Conservation (phyloP, 2,113 vertebrate species). For the Saccopteryx bilineata region DNA sequence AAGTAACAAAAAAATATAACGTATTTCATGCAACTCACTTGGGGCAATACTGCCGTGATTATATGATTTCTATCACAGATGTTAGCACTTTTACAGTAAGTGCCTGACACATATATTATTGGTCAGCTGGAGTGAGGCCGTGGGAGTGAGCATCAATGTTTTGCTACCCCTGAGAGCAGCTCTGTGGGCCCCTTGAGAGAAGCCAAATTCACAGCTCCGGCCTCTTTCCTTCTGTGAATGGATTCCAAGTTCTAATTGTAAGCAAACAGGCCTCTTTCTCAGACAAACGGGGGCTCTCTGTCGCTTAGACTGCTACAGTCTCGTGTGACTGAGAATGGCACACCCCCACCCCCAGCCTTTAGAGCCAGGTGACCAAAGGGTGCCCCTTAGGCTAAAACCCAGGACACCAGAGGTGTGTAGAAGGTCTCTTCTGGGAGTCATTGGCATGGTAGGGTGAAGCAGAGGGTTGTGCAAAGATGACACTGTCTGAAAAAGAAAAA, state of each 20-base stretch:
- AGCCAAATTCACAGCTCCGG: no score
- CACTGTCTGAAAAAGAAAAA: background rate
- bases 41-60: background rate
- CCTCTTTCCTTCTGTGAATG: no score
- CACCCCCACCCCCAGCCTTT: no score
- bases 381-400: background rate
- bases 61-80: background rate
- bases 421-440: background rate
- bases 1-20: background rate
- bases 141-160: no score
- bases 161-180: no score
- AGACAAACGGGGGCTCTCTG: background rate
- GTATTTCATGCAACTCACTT: background rate
- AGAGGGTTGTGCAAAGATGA: background rate
- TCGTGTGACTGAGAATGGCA: rapidly evolving
- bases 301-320: no score
- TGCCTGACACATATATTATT: background rate
- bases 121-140: background rate
- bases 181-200: background rate
- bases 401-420: background rate
- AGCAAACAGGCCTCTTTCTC: background rate
- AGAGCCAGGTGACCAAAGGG: background rate
- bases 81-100: background rate
- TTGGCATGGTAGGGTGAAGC: no score
- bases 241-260: no score